Conservation (phyloP, 2,797 vertebrate genomes). For the Lepidocolaptes lacrymiger region DNA sequence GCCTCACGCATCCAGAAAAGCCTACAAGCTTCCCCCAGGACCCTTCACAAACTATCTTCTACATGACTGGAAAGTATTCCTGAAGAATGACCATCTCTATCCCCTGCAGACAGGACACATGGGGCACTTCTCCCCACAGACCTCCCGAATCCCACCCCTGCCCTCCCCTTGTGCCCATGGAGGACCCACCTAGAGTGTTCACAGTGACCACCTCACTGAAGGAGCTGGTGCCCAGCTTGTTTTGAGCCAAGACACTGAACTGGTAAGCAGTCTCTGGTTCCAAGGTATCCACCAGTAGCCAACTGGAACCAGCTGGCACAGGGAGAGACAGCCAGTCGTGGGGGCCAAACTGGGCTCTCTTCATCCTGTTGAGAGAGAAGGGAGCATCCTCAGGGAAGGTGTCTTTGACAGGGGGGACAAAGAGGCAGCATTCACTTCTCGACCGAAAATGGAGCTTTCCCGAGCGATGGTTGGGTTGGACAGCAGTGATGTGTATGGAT, state of each 20-base stretch:
- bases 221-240: conserved; percentile 98
- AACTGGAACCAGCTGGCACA: conserved; percentile 89
- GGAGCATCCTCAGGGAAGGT: conserved; percentile 33
- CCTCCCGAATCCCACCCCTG: not conserved
- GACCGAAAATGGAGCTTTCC: conserved; percentile 45
- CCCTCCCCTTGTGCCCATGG: accelerated
- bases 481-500: conserved; percentile 39
- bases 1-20: not conserved
- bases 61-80: not conserved
- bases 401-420: not conserved
- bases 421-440: conserved; percentile 1
- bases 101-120: accelerated
- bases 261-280: conserved; percentile 97
- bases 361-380: conserved; percentile 84
- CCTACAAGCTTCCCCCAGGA: not conserved
- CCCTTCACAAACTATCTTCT: not conserved
- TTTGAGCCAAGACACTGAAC: conserved; percentile 99
- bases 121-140: not conserved
- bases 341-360: conserved; percentile 94
- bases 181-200: conserved; percentile 91
- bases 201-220: conserved; percentile 99
- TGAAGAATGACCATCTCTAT: not conserved
- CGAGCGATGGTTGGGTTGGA: not conserved
- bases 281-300: conserved; percentile 91
- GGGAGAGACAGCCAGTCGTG: conserved; percentile 98